Base-by-base conservation (phyloP, 92 coral and sea anemone genomes). In the Umimayanthus chanpuru region DNA sequence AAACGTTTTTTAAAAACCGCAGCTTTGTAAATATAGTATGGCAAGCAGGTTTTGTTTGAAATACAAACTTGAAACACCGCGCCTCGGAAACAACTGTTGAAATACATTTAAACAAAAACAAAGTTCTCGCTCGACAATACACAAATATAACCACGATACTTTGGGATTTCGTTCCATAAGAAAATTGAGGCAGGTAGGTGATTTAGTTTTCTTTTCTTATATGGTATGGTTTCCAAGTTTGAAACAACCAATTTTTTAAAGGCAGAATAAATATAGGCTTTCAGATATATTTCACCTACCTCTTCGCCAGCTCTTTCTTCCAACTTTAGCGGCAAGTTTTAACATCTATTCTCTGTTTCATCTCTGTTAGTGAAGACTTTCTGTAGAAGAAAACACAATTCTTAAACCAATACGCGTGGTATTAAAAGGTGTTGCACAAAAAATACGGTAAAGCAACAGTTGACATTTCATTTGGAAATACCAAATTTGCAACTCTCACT, bases 321-420 rank as follows among this genome's bases (percentile, higher is more conserved):
- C 3, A 47, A 11, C 1, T 66, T 66, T 66, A 32, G 76, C 21
- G 76, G 76, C 76, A 28, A 72, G 50, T 47, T 15, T 1, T 28
- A 29, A 32, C 9, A 72, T 72, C n/a, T n/a, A 32, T 72, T 72
- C 76, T 72, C 40, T 72, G 40, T 7, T 15, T 72, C 29, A 28
- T 29, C 30, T 26, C 40, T 72, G 76, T 29, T 15, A 72, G 36
- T 32, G n/a, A 72, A 72, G 40, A 72, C 76, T 29, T 28, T 72
- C 76, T 72, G 76, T 16, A 32, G 76, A 72, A 72, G 21, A 72
- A 72, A 72, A 72, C 16, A 72, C 21, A 72, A 29, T 72, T 72
- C 9, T 25, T 72, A 29, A 23, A 72, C n/a, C 41, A 21, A 72
- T 29, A 15, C 76, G 76, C 76, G 8, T 30, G 11, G 29, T 68